A percentile compares a stretch with the other conserved stretches of the same genome.
phyloP scores from a whole-genome alignment of 2,888 invertebrate species.

The Drepana falcataria region DNA sequence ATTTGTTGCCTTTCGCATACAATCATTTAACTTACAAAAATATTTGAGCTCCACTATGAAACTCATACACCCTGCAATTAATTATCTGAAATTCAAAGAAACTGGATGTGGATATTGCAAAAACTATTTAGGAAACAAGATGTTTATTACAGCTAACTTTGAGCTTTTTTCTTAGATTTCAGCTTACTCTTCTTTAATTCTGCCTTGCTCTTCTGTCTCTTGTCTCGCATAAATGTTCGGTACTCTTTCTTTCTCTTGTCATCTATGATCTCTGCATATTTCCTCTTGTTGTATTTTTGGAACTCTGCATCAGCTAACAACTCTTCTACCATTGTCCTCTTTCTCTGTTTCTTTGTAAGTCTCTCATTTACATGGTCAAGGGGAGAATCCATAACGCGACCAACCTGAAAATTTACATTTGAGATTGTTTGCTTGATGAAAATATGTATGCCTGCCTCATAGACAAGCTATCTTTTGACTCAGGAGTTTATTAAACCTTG shows the following conservation, averaged over 20 bases:
- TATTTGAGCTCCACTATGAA: no score
- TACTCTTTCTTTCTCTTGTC: constrained; percentile 84
- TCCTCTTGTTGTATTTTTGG: constrained; percentile 87
- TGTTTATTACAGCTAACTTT: constrained; percentile 17
- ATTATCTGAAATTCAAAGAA: no score
- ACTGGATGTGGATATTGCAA: background rate
- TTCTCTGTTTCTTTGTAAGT: constrained; percentile 90
- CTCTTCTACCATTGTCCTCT: constrained; percentile 95
- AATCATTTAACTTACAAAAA: no score
- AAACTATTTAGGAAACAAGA: constrained; percentile 6
- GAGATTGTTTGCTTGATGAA: background rate
- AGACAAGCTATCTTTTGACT: no score
- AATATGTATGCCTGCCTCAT: no score
- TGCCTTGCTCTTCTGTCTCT: constrained; percentile 82
- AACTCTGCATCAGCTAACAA: constrained; percentile 93
- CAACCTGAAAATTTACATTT: constrained; percentile 73
- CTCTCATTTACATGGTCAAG: constrained; percentile 92
- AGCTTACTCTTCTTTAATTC: constrained; percentile 59
- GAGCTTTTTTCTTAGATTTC: constrained; percentile 39
- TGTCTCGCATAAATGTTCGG: constrained; percentile 86
- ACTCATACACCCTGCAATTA: no score
- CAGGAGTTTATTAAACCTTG: no score
- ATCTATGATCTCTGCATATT: constrained; percentile 87
- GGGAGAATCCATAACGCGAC: constrained; percentile 89
- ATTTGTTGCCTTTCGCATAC: no score